A percentile compares a stretch with the other conserved stretches of the same genome.
These are phyloP conservation scores for Maniola hyperantus DNA, from an alignment of 2,888 invertebrate species.

Conservation along the genomic window DNA sequence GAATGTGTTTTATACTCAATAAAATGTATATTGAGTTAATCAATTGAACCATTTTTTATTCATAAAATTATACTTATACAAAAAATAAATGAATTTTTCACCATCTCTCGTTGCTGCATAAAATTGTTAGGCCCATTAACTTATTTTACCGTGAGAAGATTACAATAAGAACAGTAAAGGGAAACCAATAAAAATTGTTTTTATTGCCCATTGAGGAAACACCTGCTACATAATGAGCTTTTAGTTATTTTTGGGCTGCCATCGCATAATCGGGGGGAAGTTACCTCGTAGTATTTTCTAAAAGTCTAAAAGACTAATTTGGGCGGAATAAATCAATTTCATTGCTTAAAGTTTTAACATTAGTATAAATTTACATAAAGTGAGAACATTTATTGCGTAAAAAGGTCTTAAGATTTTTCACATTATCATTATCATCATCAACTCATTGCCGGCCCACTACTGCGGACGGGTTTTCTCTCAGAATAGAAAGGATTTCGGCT, in stretches of 20 bases:
- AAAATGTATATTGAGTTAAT: no score
- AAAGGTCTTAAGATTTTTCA: no score
- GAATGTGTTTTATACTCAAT: no score
- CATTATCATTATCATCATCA: no score
- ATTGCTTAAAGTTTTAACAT: neutral
- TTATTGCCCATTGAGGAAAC: constrained; percentile 59
- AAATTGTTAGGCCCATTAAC: neutral
- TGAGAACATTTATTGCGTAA: no score
- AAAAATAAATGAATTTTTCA: no score
- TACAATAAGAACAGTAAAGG: constrained; percentile 57
- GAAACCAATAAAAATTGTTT: constrained; percentile 70
- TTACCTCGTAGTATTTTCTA: constrained; percentile 1
- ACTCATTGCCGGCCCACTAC: no score
- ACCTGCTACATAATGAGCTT: constrained; percentile 71
- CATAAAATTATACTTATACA: no score
- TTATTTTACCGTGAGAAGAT: constrained; percentile 27
- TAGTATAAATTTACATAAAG: neutral
- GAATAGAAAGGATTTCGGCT: no score
- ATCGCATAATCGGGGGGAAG: constrained; percentile 31
- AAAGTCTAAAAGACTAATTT: constrained; percentile 13
- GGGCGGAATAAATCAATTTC: neutral
- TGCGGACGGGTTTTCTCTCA: no score
- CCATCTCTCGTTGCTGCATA: constrained; percentile 5
- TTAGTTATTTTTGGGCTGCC: constrained; percentile 50
- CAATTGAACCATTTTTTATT: no score